phyloP scores from a whole-genome alignment of 2,888 invertebrate species.

The Phasia obesa region DNA sequence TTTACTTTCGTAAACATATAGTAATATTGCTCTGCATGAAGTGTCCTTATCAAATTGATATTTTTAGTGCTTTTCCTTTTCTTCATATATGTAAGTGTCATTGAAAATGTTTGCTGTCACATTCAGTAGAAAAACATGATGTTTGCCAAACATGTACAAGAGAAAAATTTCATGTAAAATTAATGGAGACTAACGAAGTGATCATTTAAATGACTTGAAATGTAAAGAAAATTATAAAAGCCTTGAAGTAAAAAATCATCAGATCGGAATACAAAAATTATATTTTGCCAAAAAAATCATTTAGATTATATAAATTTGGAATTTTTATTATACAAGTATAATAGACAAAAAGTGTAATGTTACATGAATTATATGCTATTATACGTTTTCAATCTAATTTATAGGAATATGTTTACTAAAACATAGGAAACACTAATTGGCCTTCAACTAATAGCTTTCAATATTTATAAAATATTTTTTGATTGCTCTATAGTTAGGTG shows the following conservation, averaged over 20 bases:
- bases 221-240: background rate
- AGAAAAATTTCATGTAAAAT: background rate
- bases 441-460: too few species aligned
- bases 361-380: too few species aligned
- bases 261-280: background rate
- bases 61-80: constrained; percentile 5
- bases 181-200: constrained; percentile 45
- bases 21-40: background rate
- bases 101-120: constrained; percentile 55
- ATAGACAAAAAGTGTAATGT: too few species aligned
- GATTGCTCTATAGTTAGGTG: too few species aligned
- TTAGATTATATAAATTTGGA: too few species aligned
- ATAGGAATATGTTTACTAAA: too few species aligned
- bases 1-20: too few species aligned
- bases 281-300: too few species aligned
- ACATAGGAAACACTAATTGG: too few species aligned
- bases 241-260: constrained; percentile 8
- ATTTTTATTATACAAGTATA: too few species aligned
- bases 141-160: constrained; percentile 52
- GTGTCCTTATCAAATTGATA: constrained; percentile 29
- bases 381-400: too few species aligned
- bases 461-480: too few species aligned
- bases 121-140: constrained; percentile 7
- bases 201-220: constrained; percentile 17
- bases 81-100: constrained; percentile 39